phyloP scores from a whole-genome alignment of 2,113 vertebrate species.

The Ciconia maguari region DNA sequence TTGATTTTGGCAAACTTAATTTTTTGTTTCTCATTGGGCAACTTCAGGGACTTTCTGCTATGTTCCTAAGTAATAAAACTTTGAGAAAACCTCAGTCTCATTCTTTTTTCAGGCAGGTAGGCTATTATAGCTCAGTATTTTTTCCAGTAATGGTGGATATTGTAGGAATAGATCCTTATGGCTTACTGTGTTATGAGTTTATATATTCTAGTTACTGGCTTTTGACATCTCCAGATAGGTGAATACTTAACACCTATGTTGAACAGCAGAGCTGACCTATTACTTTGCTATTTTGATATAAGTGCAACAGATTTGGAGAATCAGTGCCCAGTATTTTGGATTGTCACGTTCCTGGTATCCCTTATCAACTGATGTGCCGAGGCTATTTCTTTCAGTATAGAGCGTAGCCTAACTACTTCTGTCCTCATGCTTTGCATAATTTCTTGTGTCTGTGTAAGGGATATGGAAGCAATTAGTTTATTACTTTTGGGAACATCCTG shows the following conservation, averaged over 20 bases:
- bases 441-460: neutral
- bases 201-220: neutral
- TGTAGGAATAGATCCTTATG: neutral
- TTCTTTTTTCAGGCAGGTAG: neutral
- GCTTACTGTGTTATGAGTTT: neutral
- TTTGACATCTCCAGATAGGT: neutral
- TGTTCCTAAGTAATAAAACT: neutral
- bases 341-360: neutral
- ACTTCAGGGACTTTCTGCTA: neutral
- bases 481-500: neutral
- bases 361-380: neutral
- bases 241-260: fast-evolving
- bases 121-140: neutral
- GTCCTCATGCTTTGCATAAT: neutral
- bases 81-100: neutral
- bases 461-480: neutral
- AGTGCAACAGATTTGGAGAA: neutral
- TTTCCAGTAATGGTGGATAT: neutral
- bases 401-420: neutral
- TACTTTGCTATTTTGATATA: neutral
- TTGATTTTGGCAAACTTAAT: neutral
- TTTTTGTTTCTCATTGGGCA: neutral
- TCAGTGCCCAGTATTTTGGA: neutral
- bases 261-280: neutral
- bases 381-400: neutral